Conservation (phyloP, 2,888 invertebrate genomes). For the Diloba caeruleocephala region DNA sequence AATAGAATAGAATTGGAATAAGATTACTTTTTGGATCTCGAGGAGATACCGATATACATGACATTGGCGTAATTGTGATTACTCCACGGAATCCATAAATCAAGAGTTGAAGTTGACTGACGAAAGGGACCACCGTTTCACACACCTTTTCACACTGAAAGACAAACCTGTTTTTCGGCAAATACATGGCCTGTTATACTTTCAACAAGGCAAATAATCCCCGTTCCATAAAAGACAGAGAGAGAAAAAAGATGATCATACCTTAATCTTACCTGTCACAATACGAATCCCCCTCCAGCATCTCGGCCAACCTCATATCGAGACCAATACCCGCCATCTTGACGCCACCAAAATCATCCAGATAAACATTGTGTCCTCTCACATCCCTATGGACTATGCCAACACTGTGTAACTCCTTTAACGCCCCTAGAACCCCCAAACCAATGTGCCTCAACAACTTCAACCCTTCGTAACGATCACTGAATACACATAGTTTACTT, state of each 20-base stretch:
- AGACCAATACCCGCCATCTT: slow-evolving; percentile 92
- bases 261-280: slow-evolving; percentile 76
- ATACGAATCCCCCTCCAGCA: slow-evolving; percentile 77
- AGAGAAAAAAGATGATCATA: slow-evolving; percentile 29
- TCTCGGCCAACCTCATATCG: slow-evolving; percentile 91
- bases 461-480: slow-evolving; percentile 72
- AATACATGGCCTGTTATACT: no score
- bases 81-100: no score
- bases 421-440: slow-evolving; percentile 92
- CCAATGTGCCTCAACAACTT: slow-evolving; percentile 91
- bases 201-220: no score
- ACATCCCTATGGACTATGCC: slow-evolving; percentile 95
- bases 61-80: no score
- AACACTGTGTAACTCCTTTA: slow-evolving; percentile 94
- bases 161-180: no score
- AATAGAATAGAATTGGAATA: no score
- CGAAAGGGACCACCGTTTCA: no score
- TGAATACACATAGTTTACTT: slow-evolving; percentile 61
- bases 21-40: no score
- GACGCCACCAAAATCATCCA: slow-evolving; percentile 90
- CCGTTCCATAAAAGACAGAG: slow-evolving; percentile 25
- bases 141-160: no score
- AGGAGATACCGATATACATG: no score
- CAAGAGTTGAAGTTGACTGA: no score
- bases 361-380: slow-evolving; percentile 92